Evolutionary conservation across 2,797 vertebrate genomes (phyloP).

Genomic region (Semaprochilodus insignis): DNA sequence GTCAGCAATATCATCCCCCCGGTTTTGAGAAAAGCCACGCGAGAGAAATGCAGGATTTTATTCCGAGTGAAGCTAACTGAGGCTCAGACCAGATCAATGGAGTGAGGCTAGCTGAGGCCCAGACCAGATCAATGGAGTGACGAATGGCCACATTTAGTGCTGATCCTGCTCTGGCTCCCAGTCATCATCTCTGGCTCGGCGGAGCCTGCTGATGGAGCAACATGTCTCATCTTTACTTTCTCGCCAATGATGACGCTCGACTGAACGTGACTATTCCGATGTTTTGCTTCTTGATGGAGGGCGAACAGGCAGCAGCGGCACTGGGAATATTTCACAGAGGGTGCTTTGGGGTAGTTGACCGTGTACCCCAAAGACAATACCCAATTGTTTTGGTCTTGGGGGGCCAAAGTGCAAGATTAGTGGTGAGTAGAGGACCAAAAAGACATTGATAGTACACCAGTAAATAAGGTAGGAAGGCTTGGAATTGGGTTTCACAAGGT

Average conservation of each 20-base stretch:
- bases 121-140: conserved; percentile 37
- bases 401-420: too few relatives aligned
- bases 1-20: background rate
- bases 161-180: conserved; percentile 37
- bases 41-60: background rate
- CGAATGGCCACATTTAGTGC: conserved; percentile 41
- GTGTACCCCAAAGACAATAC: too few relatives aligned
- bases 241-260: background rate
- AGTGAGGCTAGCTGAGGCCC: background rate
- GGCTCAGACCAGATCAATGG: conserved; percentile 1
- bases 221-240: background rate
- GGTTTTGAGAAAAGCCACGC: background rate
- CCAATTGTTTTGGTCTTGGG: too few relatives aligned
- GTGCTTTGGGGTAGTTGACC: too few relatives aligned
- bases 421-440: too few relatives aligned
- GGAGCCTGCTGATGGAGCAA: background rate
- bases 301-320: too few relatives aligned
- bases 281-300: background rate
- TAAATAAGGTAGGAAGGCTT: too few relatives aligned
- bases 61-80: background rate
- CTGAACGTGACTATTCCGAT: background rate
- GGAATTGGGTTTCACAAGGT: too few relatives aligned
- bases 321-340: too few relatives aligned
- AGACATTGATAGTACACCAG: too few relatives aligned
- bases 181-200: conserved; percentile 24